Percentiles rank a stretch among this genome's conserved stretches.
Evolutionary conservation across 53 echinoderm and acorn worm species (phyloP).

Genomic region (Apostichopus leukothele): DNA sequence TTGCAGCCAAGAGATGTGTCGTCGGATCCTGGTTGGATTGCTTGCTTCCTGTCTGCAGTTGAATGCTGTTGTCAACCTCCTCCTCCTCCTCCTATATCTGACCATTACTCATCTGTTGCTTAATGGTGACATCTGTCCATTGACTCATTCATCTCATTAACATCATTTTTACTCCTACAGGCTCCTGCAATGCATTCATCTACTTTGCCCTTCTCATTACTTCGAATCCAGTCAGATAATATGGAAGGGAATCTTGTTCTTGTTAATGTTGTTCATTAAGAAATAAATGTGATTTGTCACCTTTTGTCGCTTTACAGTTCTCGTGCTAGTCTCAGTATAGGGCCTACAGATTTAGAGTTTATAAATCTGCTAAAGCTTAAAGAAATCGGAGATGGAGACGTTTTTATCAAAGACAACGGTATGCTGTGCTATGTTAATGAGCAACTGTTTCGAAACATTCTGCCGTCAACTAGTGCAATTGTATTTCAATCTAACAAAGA

Average conservation of each 20-base stretch:
- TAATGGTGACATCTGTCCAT: background rate
- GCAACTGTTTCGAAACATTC: conserved; percentile 47
- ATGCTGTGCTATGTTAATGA: conserved; percentile 42
- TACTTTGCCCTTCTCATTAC: no score
- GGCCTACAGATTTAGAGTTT: conserved; percentile 3
- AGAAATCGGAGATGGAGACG: conserved; percentile 12
- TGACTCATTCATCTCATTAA: background rate
- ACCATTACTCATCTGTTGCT: background rate
- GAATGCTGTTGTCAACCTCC: no score
- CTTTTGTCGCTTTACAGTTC: conserved; percentile 16
- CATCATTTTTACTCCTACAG: background rate
- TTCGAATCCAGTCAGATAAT: no score
- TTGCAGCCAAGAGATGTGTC: no score
- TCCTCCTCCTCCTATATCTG: no score
- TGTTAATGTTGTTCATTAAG: background rate
- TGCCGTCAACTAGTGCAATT: background rate
- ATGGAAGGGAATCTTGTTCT: no score
- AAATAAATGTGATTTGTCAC: background rate
- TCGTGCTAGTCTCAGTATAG: conserved; percentile 22
- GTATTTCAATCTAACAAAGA: conserved; percentile 40
- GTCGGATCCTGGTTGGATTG: no score
- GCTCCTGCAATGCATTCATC: background rate
- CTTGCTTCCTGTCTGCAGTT: no score
- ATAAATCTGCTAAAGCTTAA: conserved; percentile 30
- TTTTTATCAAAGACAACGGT: conserved; percentile 30